Percentiles rank a stretch among this genome's conserved stretches.
phyloP scores from a whole-genome alignment of 2,797 vertebrate species.

The Xiphorhynchus erythropygius region DNA sequence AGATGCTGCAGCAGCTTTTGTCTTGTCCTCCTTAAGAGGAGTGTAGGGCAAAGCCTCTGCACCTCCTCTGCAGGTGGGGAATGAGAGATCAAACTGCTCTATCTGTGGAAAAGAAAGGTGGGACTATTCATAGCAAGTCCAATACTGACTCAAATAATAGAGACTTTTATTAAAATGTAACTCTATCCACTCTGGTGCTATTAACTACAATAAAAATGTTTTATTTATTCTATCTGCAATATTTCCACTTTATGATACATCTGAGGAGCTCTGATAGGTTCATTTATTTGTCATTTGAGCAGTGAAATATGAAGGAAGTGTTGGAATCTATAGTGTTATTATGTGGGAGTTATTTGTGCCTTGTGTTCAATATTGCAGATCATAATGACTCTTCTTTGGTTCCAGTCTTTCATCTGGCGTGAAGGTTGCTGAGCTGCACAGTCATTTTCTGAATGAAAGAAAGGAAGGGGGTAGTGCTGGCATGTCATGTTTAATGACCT shows the following conservation, averaged over 20 bases:
- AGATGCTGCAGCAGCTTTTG: neutral
- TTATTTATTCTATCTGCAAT: constrained; percentile 59
- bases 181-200: constrained; percentile 3
- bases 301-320: constrained; percentile 48
- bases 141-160: neutral
- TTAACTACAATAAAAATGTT: constrained; percentile 53
- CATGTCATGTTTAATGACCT: neutral
- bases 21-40: neutral
- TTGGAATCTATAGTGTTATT: constrained; percentile 40
- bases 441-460: constrained; percentile 8
- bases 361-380: constrained; percentile 19
- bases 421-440: neutral
- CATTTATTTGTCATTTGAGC: constrained; percentile 61
- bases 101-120: neutral
- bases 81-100: neutral
- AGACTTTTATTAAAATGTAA: constrained; percentile 52
- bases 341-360: constrained; percentile 45
- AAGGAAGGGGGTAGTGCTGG: neutral
- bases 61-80: neutral
- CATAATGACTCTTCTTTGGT: constrained; percentile 18
- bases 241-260: constrained; percentile 46
- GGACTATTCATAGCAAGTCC: neutral
- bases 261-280: constrained; percentile 28
- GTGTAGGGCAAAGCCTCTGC: neutral
- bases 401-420: constrained; percentile 2